Base-by-base conservation (phyloP, 2,888 invertebrate species). In the Eristalinus aeneus region DNA sequence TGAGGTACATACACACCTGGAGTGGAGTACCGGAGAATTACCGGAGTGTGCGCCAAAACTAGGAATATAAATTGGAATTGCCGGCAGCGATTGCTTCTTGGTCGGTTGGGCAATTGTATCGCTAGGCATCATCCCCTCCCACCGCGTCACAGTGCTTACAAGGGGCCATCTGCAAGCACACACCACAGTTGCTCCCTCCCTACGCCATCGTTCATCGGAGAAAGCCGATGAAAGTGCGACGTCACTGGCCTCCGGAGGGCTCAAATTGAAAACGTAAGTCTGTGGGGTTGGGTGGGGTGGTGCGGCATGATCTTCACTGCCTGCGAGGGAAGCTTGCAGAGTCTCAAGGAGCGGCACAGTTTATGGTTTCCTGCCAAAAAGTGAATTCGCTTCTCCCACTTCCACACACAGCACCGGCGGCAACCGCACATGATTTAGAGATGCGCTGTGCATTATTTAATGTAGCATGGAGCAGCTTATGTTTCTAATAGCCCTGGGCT, bases 31-130 rank as follows among this genome's bases (percentile, higher is more conserved):
- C 64, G 78, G 56, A 76, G 75, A 81, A 61, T 75, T 79, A 64
- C 46, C 46, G 46, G 61, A 84, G 71, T 77, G 69, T 73, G 63
- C 53, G 54, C 64, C 20, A 36, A 82, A 78, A 71, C 74, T 78
- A 78, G 77, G 82, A 82, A 74, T 82, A 86, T 86, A 86, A 86
- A 86, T 86, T 86, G 86, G 74, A 63, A 74, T 71, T 86, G 86
- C 86, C 82, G 77, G 82, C 86, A 82, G 82, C 77, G 78, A 86
- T 86, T 86, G 86, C 86, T 86, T 86, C 82, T 82, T 86, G 86
- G 86, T 86, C 71, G 77, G 82, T 78, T 86, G 86, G 78, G 65
- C 82, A 86, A 86, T 86, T 78, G 46, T 56, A 76, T 74, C 34
- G 73, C 53, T n/a, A 64, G 27, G 58, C 58, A 75, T 71, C 46